Base-by-base conservation (phyloP, 2,888 invertebrate species). In the Biston stratarius region DNA sequence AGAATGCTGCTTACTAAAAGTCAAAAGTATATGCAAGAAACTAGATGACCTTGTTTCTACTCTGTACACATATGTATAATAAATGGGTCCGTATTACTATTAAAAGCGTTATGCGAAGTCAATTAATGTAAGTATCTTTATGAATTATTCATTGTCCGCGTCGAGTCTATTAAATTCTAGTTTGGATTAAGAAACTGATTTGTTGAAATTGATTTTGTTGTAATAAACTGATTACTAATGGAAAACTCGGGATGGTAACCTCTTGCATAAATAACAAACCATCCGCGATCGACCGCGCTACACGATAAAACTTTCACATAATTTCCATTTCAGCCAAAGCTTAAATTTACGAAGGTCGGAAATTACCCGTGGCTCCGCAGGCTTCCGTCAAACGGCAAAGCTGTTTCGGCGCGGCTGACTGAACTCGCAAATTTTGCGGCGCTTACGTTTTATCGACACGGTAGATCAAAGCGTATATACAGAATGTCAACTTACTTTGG, bases 401-500 rank as follows among this genome's bases (percentile, higher is more conserved):
- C 71, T 71, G 68, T 71, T 73, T 69, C 59, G 62, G 49, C 63
- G 61, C 59, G 68, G 68, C 63, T 75, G 67, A 72, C 71, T 72
- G 68, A 68, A 61, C 66, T 67, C 56, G 68, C 71, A 70, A 73
- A 70, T 72, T 69, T 68, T 64, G 67, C 45, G 67, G 47, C 61
- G 63, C 62, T 70, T 66, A 52, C 64, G 67, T 73, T 73, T 68
- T 71, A 70, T 73, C 67, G 67, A 63, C 55, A 55, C 67, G 70
- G 66, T 72, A 64, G 64, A 70, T 72, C 70, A 72, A 61, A 68
- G 64, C 65, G 38, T 49, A n/a, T n/a, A n/a, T n/a, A 66, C 56
- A 66, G 59, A 61, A 61, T 64, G 68, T 68, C 61, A 61, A 63
- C 81, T 83, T 80, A 97, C 95, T 91, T 98, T 98, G 44, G 97